Percentiles rank a stretch among this genome's conserved stretches.
These are phyloP conservation scores for Ctenoplectra terminalis DNA, from an alignment of 1,140 invertebrate genomes.

Conservation along the genomic window DNA sequence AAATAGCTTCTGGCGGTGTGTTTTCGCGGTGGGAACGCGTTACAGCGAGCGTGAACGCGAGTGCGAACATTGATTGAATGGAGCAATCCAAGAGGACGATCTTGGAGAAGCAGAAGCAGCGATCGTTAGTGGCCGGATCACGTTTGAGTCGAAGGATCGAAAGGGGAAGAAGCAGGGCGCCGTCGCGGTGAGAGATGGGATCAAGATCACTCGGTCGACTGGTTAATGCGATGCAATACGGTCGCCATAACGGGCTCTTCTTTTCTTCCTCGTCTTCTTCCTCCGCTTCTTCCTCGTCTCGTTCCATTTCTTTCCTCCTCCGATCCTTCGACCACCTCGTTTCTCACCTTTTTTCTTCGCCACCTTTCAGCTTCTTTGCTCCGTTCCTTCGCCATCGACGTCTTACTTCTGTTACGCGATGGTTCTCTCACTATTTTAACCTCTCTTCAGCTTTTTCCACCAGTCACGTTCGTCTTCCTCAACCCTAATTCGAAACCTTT, in stretches of 20 bases:
- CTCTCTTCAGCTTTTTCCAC: background rate
- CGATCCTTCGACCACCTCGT: constrained; percentile 12
- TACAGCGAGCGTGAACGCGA: no score
- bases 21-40: background rate
- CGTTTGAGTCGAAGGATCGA: constrained; percentile 26
- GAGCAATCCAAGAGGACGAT: no score
- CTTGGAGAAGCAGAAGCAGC: background rate
- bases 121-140: constrained; percentile 46
- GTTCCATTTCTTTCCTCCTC: constrained; percentile 31
- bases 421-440: constrained; percentile 32
- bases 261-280: no score
- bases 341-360: constrained; percentile 40
- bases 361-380: constrained; percentile 45
- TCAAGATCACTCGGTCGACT: constrained; percentile 82
- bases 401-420: background rate
- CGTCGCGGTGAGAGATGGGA: constrained; percentile 72
- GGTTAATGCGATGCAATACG: constrained; percentile 81
- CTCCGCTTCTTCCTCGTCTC: constrained; percentile 33
- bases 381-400: constrained; percentile 43
- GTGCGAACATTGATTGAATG: no score
- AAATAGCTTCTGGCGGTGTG: background rate
- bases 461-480: background rate
- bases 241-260: constrained; percentile 75
- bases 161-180: constrained; percentile 33
- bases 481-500: no score